Base-by-base conservation (phyloP, 2,888 invertebrate species). In the Rosalia funebris region DNA sequence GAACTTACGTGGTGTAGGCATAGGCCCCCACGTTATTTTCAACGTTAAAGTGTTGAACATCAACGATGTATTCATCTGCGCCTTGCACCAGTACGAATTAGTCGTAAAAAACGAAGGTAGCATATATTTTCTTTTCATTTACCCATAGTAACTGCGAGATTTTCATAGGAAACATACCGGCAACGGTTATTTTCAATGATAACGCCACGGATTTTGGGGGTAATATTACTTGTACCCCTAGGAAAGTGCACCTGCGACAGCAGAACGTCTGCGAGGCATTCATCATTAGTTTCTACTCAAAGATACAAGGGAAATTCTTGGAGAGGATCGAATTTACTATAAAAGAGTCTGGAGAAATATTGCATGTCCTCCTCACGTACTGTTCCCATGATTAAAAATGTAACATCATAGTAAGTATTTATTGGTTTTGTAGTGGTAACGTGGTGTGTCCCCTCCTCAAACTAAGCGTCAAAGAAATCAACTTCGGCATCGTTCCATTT, bases 311-410 rank as follows among this genome's bases (percentile, higher is more conserved):
- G 37, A 83, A 84, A 7, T 89, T 87, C 72, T 82, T 87, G 48
- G 89, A 89, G 78, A 85, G 85, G 75, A 75, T 89, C 1, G 81
- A 85, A 62, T 89, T 89, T 74, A 57, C 73, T 1, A 83, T 89
- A 57, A 82, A 83, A n/a, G 87, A 88, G 68, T 87, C 88, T 0
- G 76, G 79, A 53, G 85, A 88, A 57, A 73, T 83, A 2, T 71
- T 88, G 37, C 84, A 84, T 63, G 74, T 88, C 12, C 83, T 85
- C 69, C 79, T 88, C 53, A 86, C 84, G 88, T 89, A 81, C 80
- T 82, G 7, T 7, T 25, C 7, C 4, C 25, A 25, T 25, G 4
- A 25, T 25, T 25, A 5, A 25, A n/a, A n/a, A 25, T 25, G 25
- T 7, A 3, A 25, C 25, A 5, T 25, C 7, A 25, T 5, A 25